A percentile compares a stretch with the other conserved stretches of the same genome.
Evolutionary conservation across 2,888 invertebrate genomes (phyloP).

Genomic region (Melanchra persicariae): DNA sequence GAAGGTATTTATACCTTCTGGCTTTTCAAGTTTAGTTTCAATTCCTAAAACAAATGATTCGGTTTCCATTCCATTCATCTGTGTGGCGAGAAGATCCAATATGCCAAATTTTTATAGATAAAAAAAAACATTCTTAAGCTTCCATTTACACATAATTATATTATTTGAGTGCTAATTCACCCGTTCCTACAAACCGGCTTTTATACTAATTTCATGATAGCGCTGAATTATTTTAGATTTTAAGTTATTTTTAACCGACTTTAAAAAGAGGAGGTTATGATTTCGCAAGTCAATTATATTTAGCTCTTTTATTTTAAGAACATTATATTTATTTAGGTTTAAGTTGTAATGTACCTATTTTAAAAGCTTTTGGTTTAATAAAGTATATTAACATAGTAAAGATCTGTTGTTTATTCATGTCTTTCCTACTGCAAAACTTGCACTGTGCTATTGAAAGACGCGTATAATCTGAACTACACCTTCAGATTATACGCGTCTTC

Average conservation of each 20-base stretch:
- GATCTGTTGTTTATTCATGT: constrained; percentile 19
- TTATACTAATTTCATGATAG: constrained; percentile 25
- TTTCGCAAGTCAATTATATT: constrained; percentile 45
- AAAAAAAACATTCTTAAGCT: constrained; percentile 50
- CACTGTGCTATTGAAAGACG: too few species aligned
- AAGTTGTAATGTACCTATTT: constrained; percentile 68
- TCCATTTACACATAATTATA: constrained; percentile 37
- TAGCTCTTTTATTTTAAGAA: constrained; percentile 50
- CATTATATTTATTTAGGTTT: constrained; percentile 65
- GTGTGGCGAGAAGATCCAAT: constrained; percentile 47
- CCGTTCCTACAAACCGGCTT: constrained; percentile 33
- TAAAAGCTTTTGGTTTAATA: constrained; percentile 66
- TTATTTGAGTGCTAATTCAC: constrained; percentile 27
- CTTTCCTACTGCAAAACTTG: not conserved
- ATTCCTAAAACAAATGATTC: not conserved
- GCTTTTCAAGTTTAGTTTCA: not conserved
- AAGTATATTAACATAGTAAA: constrained; percentile 61
- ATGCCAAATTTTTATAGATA: constrained; percentile 72
- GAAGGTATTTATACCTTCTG: not conserved
- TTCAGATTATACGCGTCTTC: too few species aligned
- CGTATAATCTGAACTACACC: too few species aligned
- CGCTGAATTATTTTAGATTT: constrained; percentile 25
- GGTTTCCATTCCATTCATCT: constrained; percentile 13
- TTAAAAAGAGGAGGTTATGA: constrained; percentile 4
- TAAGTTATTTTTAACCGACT: constrained; percentile 28